These are phyloP conservation scores for Rhinoptilus africanus DNA, from an alignment of 2,113 vertebrate genomes.

Conservation along the genomic window DNA sequence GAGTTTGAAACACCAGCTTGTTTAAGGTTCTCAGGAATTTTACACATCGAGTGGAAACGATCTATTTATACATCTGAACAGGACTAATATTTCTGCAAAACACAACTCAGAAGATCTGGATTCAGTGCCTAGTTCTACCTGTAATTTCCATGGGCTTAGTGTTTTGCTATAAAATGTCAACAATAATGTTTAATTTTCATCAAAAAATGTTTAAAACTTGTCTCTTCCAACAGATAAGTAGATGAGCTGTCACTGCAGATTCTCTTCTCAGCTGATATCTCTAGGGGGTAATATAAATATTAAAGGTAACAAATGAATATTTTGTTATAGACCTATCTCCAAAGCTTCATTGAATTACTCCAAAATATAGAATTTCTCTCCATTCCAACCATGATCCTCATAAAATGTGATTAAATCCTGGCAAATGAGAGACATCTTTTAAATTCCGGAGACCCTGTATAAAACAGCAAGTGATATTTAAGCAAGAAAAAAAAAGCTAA, in stretches of 20 bases:
- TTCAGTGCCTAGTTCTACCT: not conserved
- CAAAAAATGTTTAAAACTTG: not conserved
- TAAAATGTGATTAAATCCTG: not conserved
- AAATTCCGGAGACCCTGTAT: not conserved
- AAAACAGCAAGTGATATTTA: not conserved
- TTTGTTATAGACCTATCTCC: not conserved
- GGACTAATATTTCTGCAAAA: not conserved
- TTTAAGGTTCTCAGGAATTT: not conserved
- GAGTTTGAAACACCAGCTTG: not conserved
- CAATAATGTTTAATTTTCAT: not conserved
- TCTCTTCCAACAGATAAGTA: not conserved
- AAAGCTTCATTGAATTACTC: not conserved
- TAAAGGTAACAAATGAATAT: not conserved
- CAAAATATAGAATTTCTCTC: not conserved
- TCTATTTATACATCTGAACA: not conserved
- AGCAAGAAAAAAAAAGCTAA: not conserved
- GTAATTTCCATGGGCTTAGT: not conserved
- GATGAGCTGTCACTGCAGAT: not conserved
- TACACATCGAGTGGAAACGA: fast-evolving
- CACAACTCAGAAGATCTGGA: not conserved
- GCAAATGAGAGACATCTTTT: not conserved
- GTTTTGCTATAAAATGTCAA: not conserved
- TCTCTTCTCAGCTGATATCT: not conserved
- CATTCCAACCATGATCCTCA: not conserved
- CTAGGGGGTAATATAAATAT: not conserved